phyloP scores from a whole-genome alignment of 2,113 vertebrate genomes.

The Telmatochromis bifrenatus region DNA sequence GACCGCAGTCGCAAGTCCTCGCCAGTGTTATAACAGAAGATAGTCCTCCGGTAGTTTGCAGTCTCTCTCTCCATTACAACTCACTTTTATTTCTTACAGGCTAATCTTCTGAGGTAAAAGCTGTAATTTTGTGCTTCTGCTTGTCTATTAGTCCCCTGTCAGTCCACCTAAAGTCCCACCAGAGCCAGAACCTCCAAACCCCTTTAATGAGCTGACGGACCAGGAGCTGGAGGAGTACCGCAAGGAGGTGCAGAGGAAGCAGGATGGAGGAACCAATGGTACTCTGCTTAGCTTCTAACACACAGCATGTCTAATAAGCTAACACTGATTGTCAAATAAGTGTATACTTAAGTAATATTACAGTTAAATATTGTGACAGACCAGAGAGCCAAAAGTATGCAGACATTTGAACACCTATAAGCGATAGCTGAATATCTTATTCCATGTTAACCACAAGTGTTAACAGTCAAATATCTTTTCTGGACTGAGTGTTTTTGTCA shows the following conservation, averaged over 20 bases:
- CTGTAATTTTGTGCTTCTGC: background rate
- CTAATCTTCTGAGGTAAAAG: background rate
- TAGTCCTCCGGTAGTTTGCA: constrained; percentile 78
- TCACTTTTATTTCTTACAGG: background rate
- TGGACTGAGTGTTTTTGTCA: fast-evolving
- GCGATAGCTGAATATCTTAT: background rate
- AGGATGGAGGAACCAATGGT: constrained; percentile 78
- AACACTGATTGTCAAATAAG: background rate
- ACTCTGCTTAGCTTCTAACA: background rate
- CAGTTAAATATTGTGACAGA: background rate
- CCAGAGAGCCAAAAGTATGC: background rate
- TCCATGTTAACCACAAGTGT: background rate
- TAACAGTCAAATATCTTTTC: background rate
- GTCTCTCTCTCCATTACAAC: background rate
- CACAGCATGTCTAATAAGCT: background rate
- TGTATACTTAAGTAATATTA: background rate
- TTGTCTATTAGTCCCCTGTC: constrained; percentile 79
- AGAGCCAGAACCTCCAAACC: constrained; percentile 85
- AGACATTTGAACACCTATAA: background rate
- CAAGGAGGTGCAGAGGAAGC: constrained; percentile 92
- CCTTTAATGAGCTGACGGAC: constrained; percentile 94
- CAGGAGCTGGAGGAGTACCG: constrained; percentile 95
- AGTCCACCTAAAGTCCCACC: constrained; percentile 50
- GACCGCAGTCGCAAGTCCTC: constrained; percentile 92
- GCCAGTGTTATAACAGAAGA: constrained; percentile 86